Evolutionary conservation across 2,113 vertebrate species (phyloP).

Genomic region (Sclerurus mexicanus): DNA sequence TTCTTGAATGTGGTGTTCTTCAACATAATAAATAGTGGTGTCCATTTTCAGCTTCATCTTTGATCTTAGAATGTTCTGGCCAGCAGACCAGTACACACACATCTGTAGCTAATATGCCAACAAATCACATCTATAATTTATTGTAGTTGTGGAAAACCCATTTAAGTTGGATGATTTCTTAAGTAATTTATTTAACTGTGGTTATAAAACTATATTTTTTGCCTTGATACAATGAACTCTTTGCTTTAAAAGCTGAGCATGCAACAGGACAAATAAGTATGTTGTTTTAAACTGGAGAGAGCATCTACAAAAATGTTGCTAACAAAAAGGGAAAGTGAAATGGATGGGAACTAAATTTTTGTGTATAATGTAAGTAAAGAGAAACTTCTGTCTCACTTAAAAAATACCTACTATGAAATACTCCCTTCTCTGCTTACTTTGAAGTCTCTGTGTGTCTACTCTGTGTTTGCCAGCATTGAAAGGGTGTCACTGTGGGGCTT

Average conservation of each 20-base stretch:
- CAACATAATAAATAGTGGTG: background rate
- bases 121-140: background rate
- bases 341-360: background rate
- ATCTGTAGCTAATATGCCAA: background rate
- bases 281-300: background rate
- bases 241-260: background rate
- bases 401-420: background rate
- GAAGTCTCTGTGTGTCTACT: background rate
- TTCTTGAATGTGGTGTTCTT: background rate
- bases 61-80: conserved; percentile 13
- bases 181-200: background rate
- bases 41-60: background rate
- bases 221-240: background rate
- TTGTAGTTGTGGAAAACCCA: background rate
- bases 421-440: background rate
- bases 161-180: background rate
- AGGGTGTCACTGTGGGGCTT: background rate
- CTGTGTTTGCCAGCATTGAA: background rate
- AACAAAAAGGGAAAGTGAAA: background rate
- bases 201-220: background rate
- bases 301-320: background rate
- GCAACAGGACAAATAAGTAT: background rate
- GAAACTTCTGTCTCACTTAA: background rate
- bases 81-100: background rate
- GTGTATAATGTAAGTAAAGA: fast-evolving